Evolutionary conservation across 1,140 invertebrate species (phyloP).

Genomic region (Geopemphigus sp.): DNA sequence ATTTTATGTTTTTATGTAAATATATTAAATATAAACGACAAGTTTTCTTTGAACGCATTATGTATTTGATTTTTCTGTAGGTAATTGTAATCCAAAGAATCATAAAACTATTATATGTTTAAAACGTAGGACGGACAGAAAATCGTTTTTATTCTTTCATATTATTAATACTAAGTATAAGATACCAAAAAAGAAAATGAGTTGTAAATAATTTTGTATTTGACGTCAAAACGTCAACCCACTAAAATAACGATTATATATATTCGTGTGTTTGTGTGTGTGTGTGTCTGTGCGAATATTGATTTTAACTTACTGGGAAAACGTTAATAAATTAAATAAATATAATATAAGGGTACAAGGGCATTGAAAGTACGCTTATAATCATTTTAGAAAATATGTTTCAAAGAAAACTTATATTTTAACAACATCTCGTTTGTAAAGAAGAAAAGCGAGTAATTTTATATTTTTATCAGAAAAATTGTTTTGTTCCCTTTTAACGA

Average conservation of each 20-base stretch:
- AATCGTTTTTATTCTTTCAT: no score
- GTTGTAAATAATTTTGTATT: background rate
- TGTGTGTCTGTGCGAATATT: background rate
- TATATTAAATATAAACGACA: no score
- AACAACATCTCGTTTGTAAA: background rate
- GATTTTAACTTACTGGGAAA: background rate
- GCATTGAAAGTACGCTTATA: no score
- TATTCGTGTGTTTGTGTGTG: background rate
- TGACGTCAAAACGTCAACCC: background rate
- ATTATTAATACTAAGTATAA: no score
- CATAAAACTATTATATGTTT: background rate
- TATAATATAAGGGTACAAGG: background rate
- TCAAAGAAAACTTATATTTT: conserved; percentile 11
- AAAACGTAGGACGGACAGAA: no score
- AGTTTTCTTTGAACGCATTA: background rate
- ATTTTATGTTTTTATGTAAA: no score
- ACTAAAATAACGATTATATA: background rate
- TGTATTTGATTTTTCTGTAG: background rate
- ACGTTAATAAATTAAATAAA: conserved; percentile 4
- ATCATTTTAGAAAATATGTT: conserved; percentile 4
- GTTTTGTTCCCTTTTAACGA: conserved; percentile 25
- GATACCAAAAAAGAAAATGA: background rate
- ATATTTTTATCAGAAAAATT: conserved; percentile 32
- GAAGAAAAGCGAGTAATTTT: conserved; percentile 25
- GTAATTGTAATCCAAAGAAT: background rate